These are phyloP conservation scores for Mustelus asterias DNA, from an alignment of 2,113 vertebrate genomes.

Conservation along the genomic window DNA sequence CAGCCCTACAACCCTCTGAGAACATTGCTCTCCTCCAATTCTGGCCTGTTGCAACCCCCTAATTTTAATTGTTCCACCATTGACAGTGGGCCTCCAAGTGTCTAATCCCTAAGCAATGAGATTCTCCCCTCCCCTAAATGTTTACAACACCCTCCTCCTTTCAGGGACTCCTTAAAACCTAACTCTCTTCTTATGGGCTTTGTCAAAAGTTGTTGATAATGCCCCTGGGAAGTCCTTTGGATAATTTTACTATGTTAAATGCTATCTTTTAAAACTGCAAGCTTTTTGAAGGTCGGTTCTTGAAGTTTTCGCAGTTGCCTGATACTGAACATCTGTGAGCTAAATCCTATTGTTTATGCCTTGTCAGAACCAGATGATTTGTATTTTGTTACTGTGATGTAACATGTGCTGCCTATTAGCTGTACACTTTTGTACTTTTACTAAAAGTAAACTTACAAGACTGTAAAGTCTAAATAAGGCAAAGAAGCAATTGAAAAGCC, in stretches of 20 bases:
- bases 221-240: not conserved
- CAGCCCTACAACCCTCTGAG: not conserved
- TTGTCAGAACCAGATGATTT: conserved; percentile 2
- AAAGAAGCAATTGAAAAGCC: not conserved
- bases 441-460: not conserved
- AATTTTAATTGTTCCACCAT: not conserved
- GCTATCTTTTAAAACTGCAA: not conserved
- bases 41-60: not conserved
- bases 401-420: not conserved
- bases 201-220: not conserved
- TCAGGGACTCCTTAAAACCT: not conserved
- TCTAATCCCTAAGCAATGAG: not conserved
- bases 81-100: not conserved
- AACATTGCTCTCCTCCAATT: not conserved
- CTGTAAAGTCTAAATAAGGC: not conserved
- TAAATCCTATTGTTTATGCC: not conserved
- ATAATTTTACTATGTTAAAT: not conserved
- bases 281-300: not conserved
- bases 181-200: not conserved
- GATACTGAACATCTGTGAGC: not conserved
- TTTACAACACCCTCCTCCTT: not conserved
- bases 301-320: not conserved
- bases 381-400: not conserved
- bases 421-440: not conserved
- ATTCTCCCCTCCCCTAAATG: not conserved